A percentile compares a stretch with the other conserved stretches of the same genome.
These are phyloP conservation scores for Aphodius granarius DNA, from an alignment of 2,888 invertebrate species.

Conservation along the genomic window DNA sequence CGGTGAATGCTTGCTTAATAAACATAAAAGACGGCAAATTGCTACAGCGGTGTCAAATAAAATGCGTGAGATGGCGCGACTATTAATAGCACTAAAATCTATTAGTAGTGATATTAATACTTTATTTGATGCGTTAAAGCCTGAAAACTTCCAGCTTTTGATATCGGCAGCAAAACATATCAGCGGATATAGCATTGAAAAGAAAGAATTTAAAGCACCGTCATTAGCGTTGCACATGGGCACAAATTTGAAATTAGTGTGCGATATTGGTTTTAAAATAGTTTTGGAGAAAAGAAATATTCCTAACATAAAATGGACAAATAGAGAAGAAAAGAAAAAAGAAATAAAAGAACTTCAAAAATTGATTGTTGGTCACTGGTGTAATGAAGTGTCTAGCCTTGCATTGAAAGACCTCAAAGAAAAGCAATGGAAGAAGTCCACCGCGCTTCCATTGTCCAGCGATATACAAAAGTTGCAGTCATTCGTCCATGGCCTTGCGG, in stretches of 20 bases:
- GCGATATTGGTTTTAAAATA: slow-evolving; percentile 27
- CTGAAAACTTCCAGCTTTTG: slow-evolving; percentile 22
- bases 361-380: slow-evolving; percentile 29
- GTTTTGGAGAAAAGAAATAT: slow-evolving; percentile 26
- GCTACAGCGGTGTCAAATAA: slow-evolving; percentile 27
- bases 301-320: slow-evolving; percentile 22
- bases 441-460: slow-evolving; percentile 18
- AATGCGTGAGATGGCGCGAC: slow-evolving; percentile 29
- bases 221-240: slow-evolving; percentile 29
- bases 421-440: slow-evolving; percentile 25
- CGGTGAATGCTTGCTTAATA: slow-evolving; percentile 26
- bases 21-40: slow-evolving; percentile 32
- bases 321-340: slow-evolving; percentile 21
- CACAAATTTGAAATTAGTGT: slow-evolving; percentile 24
- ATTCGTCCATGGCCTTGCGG: slow-evolving; percentile 9
- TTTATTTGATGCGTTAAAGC: slow-evolving; percentile 27
- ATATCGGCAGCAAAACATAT: slow-evolving; percentile 27
- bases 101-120: slow-evolving; percentile 5
- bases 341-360: slow-evolving; percentile 29
- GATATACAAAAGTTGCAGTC: slow-evolving; percentile 19
- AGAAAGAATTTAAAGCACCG: slow-evolving; percentile 27
- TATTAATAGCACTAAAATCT: slow-evolving; percentile 22
- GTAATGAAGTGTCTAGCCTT: slow-evolving; percentile 29
- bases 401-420: slow-evolving; percentile 29
- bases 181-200: slow-evolving; percentile 26